Percentiles rank a stretch among this genome's conserved stretches.
These are phyloP conservation scores for Cyclopterus lumpus DNA, from an alignment of 2,797 vertebrate species.

Conservation along the genomic window DNA sequence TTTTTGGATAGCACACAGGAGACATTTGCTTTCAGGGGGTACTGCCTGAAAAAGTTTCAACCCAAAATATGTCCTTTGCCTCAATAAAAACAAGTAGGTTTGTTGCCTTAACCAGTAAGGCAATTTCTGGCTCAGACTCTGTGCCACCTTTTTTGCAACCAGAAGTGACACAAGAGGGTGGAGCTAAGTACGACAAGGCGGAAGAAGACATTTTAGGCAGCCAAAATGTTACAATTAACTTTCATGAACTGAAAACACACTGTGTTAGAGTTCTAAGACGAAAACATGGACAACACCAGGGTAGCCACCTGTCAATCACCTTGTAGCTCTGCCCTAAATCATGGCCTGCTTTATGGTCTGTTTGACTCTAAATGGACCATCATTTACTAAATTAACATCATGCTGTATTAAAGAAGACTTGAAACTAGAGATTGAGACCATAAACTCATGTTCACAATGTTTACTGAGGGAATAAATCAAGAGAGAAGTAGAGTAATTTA, in stretches of 20 bases:
- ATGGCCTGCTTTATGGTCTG: not conserved
- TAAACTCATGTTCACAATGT: not conserved
- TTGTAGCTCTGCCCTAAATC: not conserved
- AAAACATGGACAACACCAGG: not conserved
- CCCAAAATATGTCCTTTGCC: too few relatives aligned
- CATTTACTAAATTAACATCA: not conserved
- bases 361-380: not conserved
- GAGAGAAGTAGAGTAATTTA: not conserved
- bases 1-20: too few relatives aligned
- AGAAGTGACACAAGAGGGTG: too few relatives aligned
- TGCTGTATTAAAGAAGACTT: not conserved
- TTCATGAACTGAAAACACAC: too few relatives aligned
- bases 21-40: too few relatives aligned
- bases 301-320: not conserved
- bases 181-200: not conserved
- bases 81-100: too few relatives aligned
- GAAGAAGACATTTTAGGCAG: not conserved
- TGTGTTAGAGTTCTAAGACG: too few relatives aligned
- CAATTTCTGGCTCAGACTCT: too few relatives aligned
- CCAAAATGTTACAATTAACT: not conserved
- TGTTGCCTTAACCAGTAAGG: too few relatives aligned
- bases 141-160: too few relatives aligned
- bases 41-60: too few relatives aligned
- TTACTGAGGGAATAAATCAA: not conserved
- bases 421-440: not conserved